A percentile compares a stretch with the other conserved stretches of the same genome.
These are phyloP conservation scores for Thecocarcelia acutangulata DNA, from an alignment of 2,888 invertebrate species.

Conservation along the genomic window DNA sequence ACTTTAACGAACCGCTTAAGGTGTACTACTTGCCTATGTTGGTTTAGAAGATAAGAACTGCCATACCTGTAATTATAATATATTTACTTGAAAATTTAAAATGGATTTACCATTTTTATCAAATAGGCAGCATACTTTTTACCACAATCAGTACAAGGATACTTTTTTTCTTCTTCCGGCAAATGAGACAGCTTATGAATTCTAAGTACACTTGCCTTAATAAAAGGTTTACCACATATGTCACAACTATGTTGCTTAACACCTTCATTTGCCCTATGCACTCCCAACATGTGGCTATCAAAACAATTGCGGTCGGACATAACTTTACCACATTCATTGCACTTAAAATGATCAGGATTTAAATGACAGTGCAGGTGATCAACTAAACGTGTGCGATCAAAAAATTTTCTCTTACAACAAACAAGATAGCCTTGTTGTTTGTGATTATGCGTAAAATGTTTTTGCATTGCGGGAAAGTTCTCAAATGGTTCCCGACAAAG, in stretches of 20 bases:
- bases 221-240: slow-evolving; percentile 73
- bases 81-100: background rate
- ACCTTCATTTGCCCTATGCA: slow-evolving; percentile 73
- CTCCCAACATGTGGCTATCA: slow-evolving; percentile 73
- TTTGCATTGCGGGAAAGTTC: slow-evolving; percentile 55
- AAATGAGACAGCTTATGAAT: slow-evolving; percentile 79
- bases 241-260: slow-evolving; percentile 75
- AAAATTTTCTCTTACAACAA: slow-evolving; percentile 80
- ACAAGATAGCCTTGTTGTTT: slow-evolving; percentile 76
- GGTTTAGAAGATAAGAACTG: slow-evolving; percentile 29
- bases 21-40: slow-evolving; percentile 54
- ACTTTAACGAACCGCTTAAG: slow-evolving; percentile 57
- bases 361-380: slow-evolving; percentile 80
- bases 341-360: slow-evolving; percentile 80
- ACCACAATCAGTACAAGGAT: slow-evolving; percentile 78
- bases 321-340: slow-evolving; percentile 75
- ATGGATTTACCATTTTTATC: too few species aligned
- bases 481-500: slow-evolving; percentile 41
- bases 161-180: slow-evolving; percentile 78
- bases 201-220: slow-evolving; percentile 76
- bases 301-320: slow-evolving; percentile 76
- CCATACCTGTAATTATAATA: slow-evolving; percentile 47
- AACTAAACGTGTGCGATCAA: slow-evolving; percentile 77
- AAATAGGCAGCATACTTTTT: slow-evolving; percentile 74
- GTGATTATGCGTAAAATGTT: slow-evolving; percentile 59